A percentile compares a stretch with the other conserved stretches of the same genome.
These are phyloP conservation scores for Parazoanthus atlanticus DNA, from an alignment of 92 coral and sea anemone species.

Conservation along the genomic window DNA sequence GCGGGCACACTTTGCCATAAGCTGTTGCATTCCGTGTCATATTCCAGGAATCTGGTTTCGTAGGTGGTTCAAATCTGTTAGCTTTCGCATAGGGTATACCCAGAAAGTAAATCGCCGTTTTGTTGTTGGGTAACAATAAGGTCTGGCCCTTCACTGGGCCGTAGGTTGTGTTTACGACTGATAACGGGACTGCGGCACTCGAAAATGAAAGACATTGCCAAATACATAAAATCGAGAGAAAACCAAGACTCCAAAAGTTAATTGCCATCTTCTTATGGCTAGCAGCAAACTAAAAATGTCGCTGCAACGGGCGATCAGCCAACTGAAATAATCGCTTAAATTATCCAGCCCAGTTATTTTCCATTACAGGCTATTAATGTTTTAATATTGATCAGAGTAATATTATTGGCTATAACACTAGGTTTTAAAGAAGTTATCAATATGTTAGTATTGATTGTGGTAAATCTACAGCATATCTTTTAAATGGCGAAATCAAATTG, in stretches of 20 bases:
- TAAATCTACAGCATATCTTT: no score
- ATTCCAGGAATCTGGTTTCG: conserved; percentile 21
- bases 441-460: no score
- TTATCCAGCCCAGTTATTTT: background rate
- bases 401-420: no score
- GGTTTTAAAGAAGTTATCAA: no score
- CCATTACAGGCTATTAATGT: no score
- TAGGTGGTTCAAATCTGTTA: conserved; percentile 2
- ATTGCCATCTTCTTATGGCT: background rate
- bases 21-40: conserved; percentile 4
- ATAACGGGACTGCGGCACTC: background rate
- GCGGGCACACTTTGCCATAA: conserved; percentile 28
- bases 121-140: conserved; percentile 14
- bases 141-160: conserved; percentile 21
- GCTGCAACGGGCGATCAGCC: background rate
- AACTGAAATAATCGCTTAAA: background rate
- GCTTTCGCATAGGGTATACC: conserved; percentile 23
- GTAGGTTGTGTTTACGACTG: conserved; percentile 7
- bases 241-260: background rate
- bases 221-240: background rate
- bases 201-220: background rate
- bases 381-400: no score
- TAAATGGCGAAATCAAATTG: no score
- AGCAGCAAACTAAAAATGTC: background rate
- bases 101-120: background rate